Conservation (phyloP, 2,797 vertebrate genomes). For the Sebastes hubbsi region DNA sequence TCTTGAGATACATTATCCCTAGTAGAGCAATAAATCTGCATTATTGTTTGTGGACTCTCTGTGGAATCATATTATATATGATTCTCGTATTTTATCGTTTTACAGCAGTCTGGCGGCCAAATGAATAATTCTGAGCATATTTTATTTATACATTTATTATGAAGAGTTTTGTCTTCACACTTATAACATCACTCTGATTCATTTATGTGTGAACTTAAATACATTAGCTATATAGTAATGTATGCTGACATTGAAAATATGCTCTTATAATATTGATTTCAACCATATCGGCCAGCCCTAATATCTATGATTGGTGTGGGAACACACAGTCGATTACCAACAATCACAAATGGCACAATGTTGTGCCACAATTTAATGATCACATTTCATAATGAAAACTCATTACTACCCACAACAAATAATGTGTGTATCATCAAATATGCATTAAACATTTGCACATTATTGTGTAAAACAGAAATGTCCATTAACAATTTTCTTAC, state of each 20-base stretch:
- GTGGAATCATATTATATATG: background rate
- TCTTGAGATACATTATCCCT: background rate
- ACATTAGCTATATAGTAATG: background rate
- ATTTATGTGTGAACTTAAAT: background rate
- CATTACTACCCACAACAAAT: background rate
- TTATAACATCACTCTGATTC: background rate
- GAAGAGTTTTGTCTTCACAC: background rate
- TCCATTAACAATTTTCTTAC: background rate
- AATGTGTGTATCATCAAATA: background rate
- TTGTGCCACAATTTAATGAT: background rate
- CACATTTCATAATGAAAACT: background rate
- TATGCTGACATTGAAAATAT: background rate
- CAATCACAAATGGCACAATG: background rate
- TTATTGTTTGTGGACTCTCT: background rate
- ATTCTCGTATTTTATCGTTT: background rate
- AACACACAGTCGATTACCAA: background rate
- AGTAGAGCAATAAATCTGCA: background rate
- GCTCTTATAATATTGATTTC: background rate
- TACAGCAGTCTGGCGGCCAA: background rate
- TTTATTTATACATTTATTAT: background rate
- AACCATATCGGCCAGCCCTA: background rate
- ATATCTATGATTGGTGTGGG: background rate
- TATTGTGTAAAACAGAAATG: background rate
- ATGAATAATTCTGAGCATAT: background rate
- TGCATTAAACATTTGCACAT: background rate